Base-by-base conservation (phyloP, 2,797 vertebrate genomes). In the Epinephelus awoara region DNA sequence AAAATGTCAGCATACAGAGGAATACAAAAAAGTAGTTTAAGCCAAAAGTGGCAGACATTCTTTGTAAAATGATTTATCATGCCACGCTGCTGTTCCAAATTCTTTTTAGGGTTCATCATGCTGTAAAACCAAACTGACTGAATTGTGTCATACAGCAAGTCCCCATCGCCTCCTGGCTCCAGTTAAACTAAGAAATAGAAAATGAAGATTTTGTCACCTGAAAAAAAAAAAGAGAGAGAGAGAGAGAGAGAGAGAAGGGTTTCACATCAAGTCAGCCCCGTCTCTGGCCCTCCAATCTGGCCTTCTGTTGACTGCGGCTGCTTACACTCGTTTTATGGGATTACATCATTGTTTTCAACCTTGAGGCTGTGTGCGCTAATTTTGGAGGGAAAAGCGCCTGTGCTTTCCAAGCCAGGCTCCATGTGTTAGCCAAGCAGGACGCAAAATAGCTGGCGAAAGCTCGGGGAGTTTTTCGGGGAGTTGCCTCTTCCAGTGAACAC, bases 91-190 rank as follows among this genome's bases (percentile, higher is more conserved):
- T 88, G 91, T 82, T 91, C 85, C 82, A 86, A 75, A 89, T 92
- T 89, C 74, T 81, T 77, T 85, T 86, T 75, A 75, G 68, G 79
- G 85, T 89, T 88, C 61, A 82, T 87, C 77, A 65, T 59, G 85
- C 78, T 81, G 65, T 83, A 85, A 93, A 92, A 80, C 78, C 65
- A 79, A 86, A 89, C 82, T 92, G 90, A 93, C 91, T 94, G 93
- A 94, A 93, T 92, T 64, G 91, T 92, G 92, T 94, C 91, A 89
- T 59, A 47, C 75, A 72, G 66, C 68, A 65, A 78, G 68, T 88
- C 81, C 80, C 81, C 73, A 10, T 82, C 50, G 82, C 75, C 82
- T 84, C 18, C 40, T 85, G 87, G 78, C 87, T 89, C 62, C 76
- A 85, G 76, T 86, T 84, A 83, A 82, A 79, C 67, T 23, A 67